Percentiles rank a stretch among this genome's conserved stretches.
These are phyloP conservation scores for Eumaeus atala DNA, from an alignment of 1,140 invertebrate genomes.

Conservation along the genomic window DNA sequence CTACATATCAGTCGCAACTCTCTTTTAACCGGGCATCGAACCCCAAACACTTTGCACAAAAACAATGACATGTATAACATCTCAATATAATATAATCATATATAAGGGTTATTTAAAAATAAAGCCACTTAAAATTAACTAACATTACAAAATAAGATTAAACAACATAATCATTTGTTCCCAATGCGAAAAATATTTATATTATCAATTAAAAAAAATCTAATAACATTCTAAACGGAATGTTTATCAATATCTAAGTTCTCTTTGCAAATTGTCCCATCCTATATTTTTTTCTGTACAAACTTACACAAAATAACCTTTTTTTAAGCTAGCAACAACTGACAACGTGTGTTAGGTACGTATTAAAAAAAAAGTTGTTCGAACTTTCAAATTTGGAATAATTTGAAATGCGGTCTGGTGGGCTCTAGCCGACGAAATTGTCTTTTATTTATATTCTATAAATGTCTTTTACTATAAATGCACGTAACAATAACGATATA, in stretches of 20 bases:
- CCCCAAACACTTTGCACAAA: constrained; percentile 66
- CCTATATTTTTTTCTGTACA: constrained; percentile 70
- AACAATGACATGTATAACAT: constrained; percentile 72
- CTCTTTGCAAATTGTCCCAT: constrained; percentile 73
- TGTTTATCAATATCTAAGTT: constrained; percentile 71
- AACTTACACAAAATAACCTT: constrained; percentile 68
- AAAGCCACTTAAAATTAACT: constrained; percentile 72
- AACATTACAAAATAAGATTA: constrained; percentile 73
- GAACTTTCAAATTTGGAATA: constrained; percentile 39
- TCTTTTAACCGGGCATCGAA: constrained; percentile 54
- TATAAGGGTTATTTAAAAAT: constrained; percentile 66
- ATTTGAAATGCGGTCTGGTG: constrained; percentile 62
- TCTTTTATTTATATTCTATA: constrained; percentile 31
- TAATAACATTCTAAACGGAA: constrained; percentile 73
- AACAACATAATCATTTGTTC: constrained; percentile 74
- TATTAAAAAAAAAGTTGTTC: constrained; percentile 60
- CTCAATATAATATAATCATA: constrained; percentile 69
- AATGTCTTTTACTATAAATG: constrained; percentile 60
- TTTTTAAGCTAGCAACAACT: constrained; percentile 68
- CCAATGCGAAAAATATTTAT: constrained; percentile 70
- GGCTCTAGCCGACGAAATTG: constrained; percentile 41
- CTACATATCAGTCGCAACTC: constrained; percentile 70
- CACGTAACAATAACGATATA: constrained; percentile 52
- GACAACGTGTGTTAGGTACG: constrained; percentile 46
- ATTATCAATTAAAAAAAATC: constrained; percentile 62